Evolutionary conservation across 37 sponge, comb jelly and placozoan species (phyloP), one percentile per base, ranked within the genome.

Genomic region (Chondrosia reniformis): DNA sequence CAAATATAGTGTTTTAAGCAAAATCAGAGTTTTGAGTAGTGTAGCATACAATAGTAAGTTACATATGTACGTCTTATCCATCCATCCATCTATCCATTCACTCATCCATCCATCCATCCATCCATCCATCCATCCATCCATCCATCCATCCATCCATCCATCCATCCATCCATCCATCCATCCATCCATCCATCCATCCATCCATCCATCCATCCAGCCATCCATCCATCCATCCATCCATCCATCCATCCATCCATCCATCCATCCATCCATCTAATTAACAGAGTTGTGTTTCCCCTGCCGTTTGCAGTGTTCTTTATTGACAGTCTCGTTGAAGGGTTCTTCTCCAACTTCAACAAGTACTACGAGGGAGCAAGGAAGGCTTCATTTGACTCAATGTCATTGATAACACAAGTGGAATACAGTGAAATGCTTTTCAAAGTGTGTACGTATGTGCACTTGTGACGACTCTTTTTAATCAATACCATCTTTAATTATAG

Each of bases 341-440:
- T 93, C 87, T 86, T 87, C 27, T 49, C 32, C 24, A 73, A 83
- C 55, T 93, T 93, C 66, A 89, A 93, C 76, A 55, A 59, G 17
- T 76, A 89, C 74, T 93, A 89, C 46, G 71, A 80, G 24, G 76
- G 57, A 8, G 90, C 90, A 33, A 33, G 86, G 72, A 75, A 55
- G 34, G 89, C 84, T 0, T 87, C 89, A 75, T 89, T 93, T 45
- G 39, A 33, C 40, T 27, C 40, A 1, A 79, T 93, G 56, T 77
- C 87, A 2, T 85, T 93, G 3, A 62, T 44, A 31, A 76, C 83
- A 15, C 94, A 89, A 46, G 75, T 86, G 62, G 91, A 73, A 13
- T 86, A 79, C 62, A 46, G 89, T 63, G 76, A 87, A 36, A 46
- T 80, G 21, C 82, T 93, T 33, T 89, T 76, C 74, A 78, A 80